A percentile compares a stretch with the other conserved stretches of the same genome.
Conservation (phyloP, 2,797 vertebrate species). For the Crenichthys baileyi region DNA sequence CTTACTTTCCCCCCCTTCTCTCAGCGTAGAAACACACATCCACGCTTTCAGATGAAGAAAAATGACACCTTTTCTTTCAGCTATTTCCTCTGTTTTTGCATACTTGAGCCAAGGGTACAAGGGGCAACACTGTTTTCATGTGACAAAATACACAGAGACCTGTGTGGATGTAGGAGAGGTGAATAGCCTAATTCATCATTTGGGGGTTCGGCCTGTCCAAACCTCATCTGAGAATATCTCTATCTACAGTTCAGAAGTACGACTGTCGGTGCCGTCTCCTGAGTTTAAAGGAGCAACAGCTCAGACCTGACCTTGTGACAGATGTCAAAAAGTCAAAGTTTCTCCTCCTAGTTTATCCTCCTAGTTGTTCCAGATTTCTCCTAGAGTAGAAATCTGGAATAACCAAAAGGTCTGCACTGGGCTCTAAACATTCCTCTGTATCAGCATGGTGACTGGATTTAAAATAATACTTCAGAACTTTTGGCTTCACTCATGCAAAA, state of each 20-base stretch:
- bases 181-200: slow-evolving; percentile 81
- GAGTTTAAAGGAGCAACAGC: slow-evolving; percentile 70
- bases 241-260: slow-evolving; percentile 73
- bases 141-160: slow-evolving; percentile 80
- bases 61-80: slow-evolving; percentile 81
- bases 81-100: slow-evolving; percentile 83
- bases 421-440: slow-evolving; percentile 14
- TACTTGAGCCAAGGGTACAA: slow-evolving; percentile 68
- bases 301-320: slow-evolving; percentile 70
- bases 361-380: no score
- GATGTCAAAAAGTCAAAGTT: slow-evolving; percentile 74
- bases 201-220: slow-evolving; percentile 64
- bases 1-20: slow-evolving; percentile 36
- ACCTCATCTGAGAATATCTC: slow-evolving; percentile 75
- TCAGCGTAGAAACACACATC: slow-evolving; percentile 26
- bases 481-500: slow-evolving; percentile 18
- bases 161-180: slow-evolving; percentile 73
- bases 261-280: slow-evolving; percentile 69
- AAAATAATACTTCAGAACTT: slow-evolving; percentile 34
- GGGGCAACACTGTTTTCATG: slow-evolving; percentile 78
- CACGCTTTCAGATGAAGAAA: slow-evolving; percentile 72
- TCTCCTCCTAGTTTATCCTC: slow-evolving; percentile 35
- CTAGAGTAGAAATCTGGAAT: slow-evolving; percentile 45
- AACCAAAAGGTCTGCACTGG: slow-evolving; percentile 38
- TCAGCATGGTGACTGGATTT: slow-evolving; percentile 41